phyloP scores from a whole-genome alignment of 1,140 invertebrate genomes.

The Rhizoglyphus robini region DNA sequence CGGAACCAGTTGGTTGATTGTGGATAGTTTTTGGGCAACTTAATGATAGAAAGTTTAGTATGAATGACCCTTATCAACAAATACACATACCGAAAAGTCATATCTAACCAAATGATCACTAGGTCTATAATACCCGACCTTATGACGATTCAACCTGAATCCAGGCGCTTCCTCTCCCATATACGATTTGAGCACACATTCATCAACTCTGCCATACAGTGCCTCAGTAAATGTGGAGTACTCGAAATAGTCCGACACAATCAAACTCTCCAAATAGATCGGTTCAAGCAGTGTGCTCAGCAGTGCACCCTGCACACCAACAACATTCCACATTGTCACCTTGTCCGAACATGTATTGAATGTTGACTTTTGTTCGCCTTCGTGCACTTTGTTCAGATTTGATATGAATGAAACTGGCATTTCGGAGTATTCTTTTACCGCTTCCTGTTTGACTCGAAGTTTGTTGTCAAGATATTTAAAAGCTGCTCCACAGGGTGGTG shows the following conservation, averaged over 20 bases:
- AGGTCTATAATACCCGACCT: no score
- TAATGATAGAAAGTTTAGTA: no score
- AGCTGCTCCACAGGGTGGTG: slow-evolving; percentile 83
- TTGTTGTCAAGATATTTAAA: slow-evolving; percentile 62
- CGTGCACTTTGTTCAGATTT: slow-evolving; percentile 35
- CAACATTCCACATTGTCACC: slow-evolving; percentile 38
- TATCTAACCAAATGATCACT: no score
- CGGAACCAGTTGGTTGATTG: no score
- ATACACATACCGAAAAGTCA: no score
- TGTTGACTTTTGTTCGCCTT: slow-evolving; percentile 29
- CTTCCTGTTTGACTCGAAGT: no score
- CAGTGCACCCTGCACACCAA: slow-evolving; percentile 39
- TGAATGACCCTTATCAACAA: no score
- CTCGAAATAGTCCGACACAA: slow-evolving; percentile 28
- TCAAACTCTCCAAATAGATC: slow-evolving; percentile 35
- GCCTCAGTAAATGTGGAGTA: neutral
- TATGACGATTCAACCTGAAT: no score
- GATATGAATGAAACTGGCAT: slow-evolving; percentile 28
- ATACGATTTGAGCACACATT: no score
- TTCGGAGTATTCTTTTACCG: slow-evolving; percentile 43
- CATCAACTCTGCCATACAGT: neutral
- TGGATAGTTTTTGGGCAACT: no score
- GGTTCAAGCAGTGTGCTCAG: slow-evolving; percentile 35
- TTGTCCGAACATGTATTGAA: slow-evolving; percentile 42
- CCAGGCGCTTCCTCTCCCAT: no score